Conservation (phyloP, 2,113 vertebrate species). For the Gopherus evgoodei region DNA sequence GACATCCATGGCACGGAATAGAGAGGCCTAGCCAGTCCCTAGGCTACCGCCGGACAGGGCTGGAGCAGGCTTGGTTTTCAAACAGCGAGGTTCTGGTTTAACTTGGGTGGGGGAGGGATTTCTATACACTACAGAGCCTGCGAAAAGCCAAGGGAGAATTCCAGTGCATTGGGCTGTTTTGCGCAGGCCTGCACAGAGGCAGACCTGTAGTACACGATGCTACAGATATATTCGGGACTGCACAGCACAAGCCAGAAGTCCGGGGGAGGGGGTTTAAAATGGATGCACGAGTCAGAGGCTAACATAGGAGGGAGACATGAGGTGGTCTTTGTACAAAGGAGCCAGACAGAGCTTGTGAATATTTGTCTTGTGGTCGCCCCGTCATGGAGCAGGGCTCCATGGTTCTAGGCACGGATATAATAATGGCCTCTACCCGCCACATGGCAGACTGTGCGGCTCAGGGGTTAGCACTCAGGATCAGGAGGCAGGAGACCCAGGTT, state of each 20-base stretch:
- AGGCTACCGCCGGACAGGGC: not conserved
- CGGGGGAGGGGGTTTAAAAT: not conserved
- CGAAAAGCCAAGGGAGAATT: not conserved
- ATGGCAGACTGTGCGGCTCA: too few relatives aligned
- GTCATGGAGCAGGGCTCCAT: too few relatives aligned
- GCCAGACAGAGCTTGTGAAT: not conserved
- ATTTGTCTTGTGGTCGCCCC: not conserved
- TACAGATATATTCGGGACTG: not conserved
- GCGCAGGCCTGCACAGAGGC: not conserved
- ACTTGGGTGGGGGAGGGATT: not conserved
- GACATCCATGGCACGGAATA: not conserved
- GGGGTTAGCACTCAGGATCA: too few relatives aligned
- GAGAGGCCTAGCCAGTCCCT: not conserved
- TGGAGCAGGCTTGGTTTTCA: not conserved
- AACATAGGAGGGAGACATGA: not conserved
- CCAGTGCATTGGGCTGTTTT: not conserved
- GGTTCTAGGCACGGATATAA: too few relatives aligned
- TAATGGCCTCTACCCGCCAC: too few relatives aligned
- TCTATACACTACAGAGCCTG: not conserved
- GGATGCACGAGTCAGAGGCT: not conserved
- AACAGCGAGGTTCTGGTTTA: not conserved
- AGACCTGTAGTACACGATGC: not conserved
- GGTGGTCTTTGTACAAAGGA: not conserved
- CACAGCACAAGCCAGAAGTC: not conserved
- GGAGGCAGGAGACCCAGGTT: not conserved